Base-by-base conservation (phyloP, 2,113 vertebrate species). In the Ardeotis arabs region DNA sequence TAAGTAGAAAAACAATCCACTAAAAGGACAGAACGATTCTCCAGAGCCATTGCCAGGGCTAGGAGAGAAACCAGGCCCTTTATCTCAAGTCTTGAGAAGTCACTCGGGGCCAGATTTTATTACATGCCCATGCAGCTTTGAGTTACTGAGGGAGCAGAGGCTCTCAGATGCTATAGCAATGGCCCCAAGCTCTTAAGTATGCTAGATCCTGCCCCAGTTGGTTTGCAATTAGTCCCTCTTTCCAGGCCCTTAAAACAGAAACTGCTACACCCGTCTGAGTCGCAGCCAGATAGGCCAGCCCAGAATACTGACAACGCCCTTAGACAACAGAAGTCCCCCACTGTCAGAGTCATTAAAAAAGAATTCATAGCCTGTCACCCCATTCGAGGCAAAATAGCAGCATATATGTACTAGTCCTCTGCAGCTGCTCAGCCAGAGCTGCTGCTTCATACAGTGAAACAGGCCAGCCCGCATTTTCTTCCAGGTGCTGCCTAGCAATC, bases 191-290 rank as follows among this genome's bases (percentile, higher is more conserved):
- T 73, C 79, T 77, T 41, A 62, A 77, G 59, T 92, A 60, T 56
- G 52, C 52, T 55, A 45, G 60, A 81, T 75, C 64, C 68, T 80
- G 52, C 47, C 79, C 69, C 87, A 64, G 44, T 56, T 78, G 60
- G 24, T 56, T 87, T 90, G 93, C 90, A 93, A 78, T 24, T 6
- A 93, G 52, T 92, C 62, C 86, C 35, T 93, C 80, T 95, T 90
- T 96, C 83, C 68, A 68, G 53, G 83, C 15, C 83, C 73, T 78
- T 68, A 17, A 41, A 93, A 90, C 60, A 96, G 96, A 96, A 95
- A 94, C 92, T 94, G 89, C 64, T 97, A 94, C 94, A 72, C 92
- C 95, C 62, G 2, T 64, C 69, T 78, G 59, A 81, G 58, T 25
- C 31, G 86, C 86, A 96, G 79, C 83, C 95, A 92, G 86, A 44